Percentiles rank a stretch among this genome's conserved stretches.
These are phyloP conservation scores for Phaethornis superciliosus DNA, from an alignment of 2,113 vertebrate species.

Conservation along the genomic window DNA sequence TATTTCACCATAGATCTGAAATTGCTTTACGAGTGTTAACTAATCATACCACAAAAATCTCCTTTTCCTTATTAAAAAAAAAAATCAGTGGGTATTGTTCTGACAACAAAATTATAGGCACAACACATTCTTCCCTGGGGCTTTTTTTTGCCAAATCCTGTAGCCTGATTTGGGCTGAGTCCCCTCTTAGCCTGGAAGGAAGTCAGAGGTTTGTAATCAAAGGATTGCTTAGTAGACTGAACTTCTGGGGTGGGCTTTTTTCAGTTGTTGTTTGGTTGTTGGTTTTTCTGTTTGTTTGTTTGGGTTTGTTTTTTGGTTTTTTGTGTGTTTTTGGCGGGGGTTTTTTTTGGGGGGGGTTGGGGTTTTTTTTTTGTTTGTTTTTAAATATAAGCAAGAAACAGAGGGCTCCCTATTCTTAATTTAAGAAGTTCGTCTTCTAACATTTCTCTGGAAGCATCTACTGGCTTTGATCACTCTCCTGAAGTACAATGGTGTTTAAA, in stretches of 20 bases:
- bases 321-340: too few species aligned
- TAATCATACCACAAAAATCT: background rate
- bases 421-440: background rate
- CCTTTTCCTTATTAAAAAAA: background rate
- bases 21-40: background rate
- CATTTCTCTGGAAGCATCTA: background rate
- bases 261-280: background rate
- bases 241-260: too few species aligned
- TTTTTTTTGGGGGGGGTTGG: too few species aligned
- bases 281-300: too few species aligned
- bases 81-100: background rate
- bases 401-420: background rate
- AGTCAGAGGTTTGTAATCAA: background rate
- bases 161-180: background rate
- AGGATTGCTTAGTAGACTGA: background rate
- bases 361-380: background rate
- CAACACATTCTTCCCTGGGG: background rate
- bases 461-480: conserved; percentile 34
- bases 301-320: background rate
- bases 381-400: background rate
- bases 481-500: conserved; percentile 19
- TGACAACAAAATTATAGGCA: conserved; percentile 6
- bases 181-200: background rate
- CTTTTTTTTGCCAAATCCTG: background rate
- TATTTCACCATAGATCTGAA: background rate